Conservation (phyloP, 2,113 vertebrate genomes). For the Bufo gargarizans region DNA sequence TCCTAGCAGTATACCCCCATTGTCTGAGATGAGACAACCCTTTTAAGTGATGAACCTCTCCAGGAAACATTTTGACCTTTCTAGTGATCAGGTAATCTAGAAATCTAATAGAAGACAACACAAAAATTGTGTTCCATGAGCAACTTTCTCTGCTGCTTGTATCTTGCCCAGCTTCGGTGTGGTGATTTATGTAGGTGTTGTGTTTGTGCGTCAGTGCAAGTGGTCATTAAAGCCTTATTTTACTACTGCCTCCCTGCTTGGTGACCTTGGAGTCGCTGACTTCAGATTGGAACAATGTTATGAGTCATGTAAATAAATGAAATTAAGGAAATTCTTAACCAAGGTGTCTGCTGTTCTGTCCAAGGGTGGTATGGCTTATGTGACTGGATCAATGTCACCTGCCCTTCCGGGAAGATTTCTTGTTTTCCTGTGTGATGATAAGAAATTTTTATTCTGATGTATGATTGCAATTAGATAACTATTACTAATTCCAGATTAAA, state of each 20-base stretch:
- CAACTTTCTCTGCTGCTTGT: neutral
- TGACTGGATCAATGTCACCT: constrained; percentile 42
- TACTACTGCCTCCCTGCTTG: constrained; percentile 57
- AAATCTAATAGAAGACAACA: neutral
- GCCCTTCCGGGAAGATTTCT: constrained; percentile 28
- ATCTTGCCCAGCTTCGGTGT: neutral
- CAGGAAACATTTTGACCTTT: neutral
- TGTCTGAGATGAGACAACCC: too few species aligned
- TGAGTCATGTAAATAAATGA: constrained; percentile 85
- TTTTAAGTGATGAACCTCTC: neutral
- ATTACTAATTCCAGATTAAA: neutral
- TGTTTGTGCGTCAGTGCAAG: neutral
- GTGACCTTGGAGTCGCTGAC: constrained; percentile 80
- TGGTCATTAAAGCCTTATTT: constrained; percentile 24
- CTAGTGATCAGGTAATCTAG: neutral
- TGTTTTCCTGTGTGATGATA: neutral
- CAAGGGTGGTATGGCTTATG: constrained; percentile 22
- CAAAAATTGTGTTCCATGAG: neutral
- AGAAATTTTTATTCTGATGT: neutral
- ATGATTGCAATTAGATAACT: neutral
- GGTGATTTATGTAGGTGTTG: neutral
- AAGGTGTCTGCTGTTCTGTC: constrained; percentile 49
- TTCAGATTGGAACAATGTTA: constrained; percentile 81
- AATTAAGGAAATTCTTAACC: constrained; percentile 86
- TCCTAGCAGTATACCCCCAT: too few species aligned